Percentiles rank a stretch among this genome's conserved stretches.
Evolutionary conservation across 2,888 invertebrate species (phyloP).

Genomic region (Polia nebulosa): DNA sequence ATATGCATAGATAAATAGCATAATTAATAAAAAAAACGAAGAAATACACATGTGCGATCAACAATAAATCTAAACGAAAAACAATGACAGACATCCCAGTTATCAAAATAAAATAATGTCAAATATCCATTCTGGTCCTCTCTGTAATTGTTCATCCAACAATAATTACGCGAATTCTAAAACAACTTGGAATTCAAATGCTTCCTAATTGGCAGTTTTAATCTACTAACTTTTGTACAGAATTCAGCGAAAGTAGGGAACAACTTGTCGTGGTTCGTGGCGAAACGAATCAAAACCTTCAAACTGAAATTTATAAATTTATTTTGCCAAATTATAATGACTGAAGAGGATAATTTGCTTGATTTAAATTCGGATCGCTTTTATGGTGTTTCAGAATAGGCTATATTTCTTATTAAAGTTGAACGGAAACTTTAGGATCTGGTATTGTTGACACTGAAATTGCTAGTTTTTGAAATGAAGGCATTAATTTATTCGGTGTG

Average conservation of each 20-base stretch:
- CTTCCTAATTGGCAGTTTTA: constrained; percentile 90
- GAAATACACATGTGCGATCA: not conserved
- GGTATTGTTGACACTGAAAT: constrained; percentile 49
- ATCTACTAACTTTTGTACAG: constrained; percentile 90
- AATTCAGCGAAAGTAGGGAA: constrained; percentile 87
- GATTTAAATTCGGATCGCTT: constrained; percentile 77
- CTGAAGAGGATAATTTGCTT: constrained; percentile 81
- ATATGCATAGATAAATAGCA: too few relatives aligned
- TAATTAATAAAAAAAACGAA: too few relatives aligned
- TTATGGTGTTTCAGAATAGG: constrained; percentile 71
- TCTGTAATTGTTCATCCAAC: constrained; percentile 87
- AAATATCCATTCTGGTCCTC: constrained; percentile 80
- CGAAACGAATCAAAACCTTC: constrained; percentile 86
- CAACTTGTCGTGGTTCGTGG: constrained; percentile 88
- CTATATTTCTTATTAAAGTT: constrained; percentile 69
- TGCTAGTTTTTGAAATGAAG: constrained; percentile 45
- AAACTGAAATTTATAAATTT: constrained; percentile 86
- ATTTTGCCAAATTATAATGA: constrained; percentile 83
- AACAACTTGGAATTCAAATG: constrained; percentile 90
- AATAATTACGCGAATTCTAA: constrained; percentile 89
- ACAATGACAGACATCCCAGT: constrained; percentile 42
- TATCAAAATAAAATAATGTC: constrained; percentile 74
- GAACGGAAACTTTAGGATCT: constrained; percentile 27
- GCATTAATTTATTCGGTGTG: constrained; percentile 35
- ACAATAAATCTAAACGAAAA: constrained; percentile 9